Conservation (phyloP, 2,797 vertebrate species). For the Hirundo rustica region DNA sequence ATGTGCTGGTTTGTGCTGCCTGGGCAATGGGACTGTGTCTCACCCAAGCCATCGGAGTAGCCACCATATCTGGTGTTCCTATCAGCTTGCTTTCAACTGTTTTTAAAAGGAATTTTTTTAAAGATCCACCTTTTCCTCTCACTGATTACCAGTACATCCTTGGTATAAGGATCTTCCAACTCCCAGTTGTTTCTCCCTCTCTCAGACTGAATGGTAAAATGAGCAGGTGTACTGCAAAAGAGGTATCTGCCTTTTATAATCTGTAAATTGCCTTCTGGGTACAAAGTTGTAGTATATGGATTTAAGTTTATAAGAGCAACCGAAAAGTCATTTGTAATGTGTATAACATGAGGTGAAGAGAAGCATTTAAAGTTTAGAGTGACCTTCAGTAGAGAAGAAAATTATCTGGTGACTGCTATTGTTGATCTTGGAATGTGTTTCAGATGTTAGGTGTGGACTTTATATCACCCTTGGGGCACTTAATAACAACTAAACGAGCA, state of each 20-base stretch:
- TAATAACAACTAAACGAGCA: neutral
- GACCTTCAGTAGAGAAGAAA: neutral
- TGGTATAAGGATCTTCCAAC: neutral
- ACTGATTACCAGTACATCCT: neutral
- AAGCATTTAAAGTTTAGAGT: constrained; percentile 6
- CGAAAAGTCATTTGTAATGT: neutral
- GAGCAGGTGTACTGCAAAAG: neutral
- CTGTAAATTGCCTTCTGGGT: neutral
- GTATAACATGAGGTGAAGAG: neutral
- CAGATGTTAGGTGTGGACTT: neutral
- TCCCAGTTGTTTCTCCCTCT: neutral
- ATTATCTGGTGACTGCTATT: neutral
- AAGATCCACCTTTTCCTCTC: neutral
- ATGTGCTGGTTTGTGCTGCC: neutral
- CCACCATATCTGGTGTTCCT: constrained; percentile 55
- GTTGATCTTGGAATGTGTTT: constrained; percentile 28
- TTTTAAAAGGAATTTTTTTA: neutral
- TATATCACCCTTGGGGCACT: neutral
- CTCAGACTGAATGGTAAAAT: neutral
- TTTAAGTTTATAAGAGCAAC: neutral
- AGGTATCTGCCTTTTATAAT: neutral
- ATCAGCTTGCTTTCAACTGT: constrained; percentile 47
- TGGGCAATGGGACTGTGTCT: neutral
- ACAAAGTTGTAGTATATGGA: neutral
- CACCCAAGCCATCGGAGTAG: constrained; percentile 53